Percentiles rank a stretch among this genome's conserved stretches.
Conservation (phyloP, 2,888 invertebrate species). For the Synergus laeviventris region DNA sequence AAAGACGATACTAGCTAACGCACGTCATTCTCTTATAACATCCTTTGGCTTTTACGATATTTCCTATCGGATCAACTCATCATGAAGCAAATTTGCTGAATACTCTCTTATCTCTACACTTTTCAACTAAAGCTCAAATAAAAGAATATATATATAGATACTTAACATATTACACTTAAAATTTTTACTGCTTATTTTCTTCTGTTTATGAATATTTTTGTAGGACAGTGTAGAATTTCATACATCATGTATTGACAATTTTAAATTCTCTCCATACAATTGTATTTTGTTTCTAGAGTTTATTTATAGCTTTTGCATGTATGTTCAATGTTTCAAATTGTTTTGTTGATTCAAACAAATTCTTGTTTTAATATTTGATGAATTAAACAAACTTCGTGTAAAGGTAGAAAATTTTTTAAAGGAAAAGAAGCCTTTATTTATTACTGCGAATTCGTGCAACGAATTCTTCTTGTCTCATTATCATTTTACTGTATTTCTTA, state of each 20-base stretch:
- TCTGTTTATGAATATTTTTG: neutral
- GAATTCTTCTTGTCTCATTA: neutral
- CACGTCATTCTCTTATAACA: neutral
- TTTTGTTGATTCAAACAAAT: too few species aligned
- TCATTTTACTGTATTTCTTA: neutral
- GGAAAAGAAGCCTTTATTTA: neutral
- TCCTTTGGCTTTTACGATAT: constrained; percentile 11
- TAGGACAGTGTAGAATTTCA: neutral
- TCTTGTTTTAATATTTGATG: neutral
- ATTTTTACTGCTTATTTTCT: neutral
- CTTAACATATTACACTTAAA: neutral
- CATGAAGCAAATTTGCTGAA: neutral
- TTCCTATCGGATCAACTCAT: neutral
- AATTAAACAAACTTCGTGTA: neutral
- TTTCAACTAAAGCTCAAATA: constrained; percentile 3
- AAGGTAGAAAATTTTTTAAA: neutral
- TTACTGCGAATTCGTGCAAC: neutral
- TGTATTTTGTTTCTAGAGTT: neutral
- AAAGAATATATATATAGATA: neutral
- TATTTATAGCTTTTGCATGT: neutral
- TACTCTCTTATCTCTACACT: neutral
- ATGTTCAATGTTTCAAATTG: neutral
- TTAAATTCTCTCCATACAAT: neutral
- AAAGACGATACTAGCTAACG: neutral
- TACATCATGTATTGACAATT: neutral